Evolutionary conservation across 2,113 vertebrate genomes (phyloP).

Genomic region (Microtus montanus): DNA sequence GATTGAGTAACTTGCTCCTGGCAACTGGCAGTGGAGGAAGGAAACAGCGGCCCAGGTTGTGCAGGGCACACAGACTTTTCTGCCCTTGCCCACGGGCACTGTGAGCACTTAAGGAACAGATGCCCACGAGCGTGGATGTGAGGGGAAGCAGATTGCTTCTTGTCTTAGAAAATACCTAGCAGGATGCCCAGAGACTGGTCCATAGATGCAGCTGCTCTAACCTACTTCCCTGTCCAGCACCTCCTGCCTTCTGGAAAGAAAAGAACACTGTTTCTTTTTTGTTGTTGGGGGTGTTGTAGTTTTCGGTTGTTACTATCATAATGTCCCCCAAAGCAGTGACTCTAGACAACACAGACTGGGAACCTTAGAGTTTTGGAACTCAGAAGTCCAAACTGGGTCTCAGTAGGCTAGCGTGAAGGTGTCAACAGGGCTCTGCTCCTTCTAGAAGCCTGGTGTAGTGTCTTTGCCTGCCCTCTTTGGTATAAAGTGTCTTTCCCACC

Average conservation of each 20-base stretch:
- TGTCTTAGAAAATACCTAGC: neutral
- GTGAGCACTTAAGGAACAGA: neutral
- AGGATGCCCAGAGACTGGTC: neutral
- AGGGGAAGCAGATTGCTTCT: neutral
- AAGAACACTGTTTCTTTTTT: neutral
- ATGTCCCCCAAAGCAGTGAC: neutral
- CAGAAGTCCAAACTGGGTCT: neutral
- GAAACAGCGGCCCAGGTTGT: too few species aligned
- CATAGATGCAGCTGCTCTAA: neutral
- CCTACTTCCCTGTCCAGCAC: neutral
- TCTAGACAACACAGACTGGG: conserved; percentile 9
- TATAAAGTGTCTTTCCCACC: neutral
- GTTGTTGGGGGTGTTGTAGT: neutral
- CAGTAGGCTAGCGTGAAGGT: neutral
- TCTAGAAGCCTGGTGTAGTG: neutral
- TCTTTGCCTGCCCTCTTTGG: neutral
- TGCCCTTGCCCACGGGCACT: neutral
- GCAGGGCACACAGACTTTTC: neutral
- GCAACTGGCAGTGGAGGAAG: neutral
- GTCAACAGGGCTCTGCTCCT: neutral
- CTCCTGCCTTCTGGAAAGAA: neutral
- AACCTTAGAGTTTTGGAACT: neutral
- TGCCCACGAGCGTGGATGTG: rapidly evolving
- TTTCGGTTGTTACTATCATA: neutral
- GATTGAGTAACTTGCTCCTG: neutral